Evolutionary conservation across 2,888 invertebrate genomes (phyloP), one percentile per base, ranked within the genome.

Genomic region (Muschampia plurimacula): DNA sequence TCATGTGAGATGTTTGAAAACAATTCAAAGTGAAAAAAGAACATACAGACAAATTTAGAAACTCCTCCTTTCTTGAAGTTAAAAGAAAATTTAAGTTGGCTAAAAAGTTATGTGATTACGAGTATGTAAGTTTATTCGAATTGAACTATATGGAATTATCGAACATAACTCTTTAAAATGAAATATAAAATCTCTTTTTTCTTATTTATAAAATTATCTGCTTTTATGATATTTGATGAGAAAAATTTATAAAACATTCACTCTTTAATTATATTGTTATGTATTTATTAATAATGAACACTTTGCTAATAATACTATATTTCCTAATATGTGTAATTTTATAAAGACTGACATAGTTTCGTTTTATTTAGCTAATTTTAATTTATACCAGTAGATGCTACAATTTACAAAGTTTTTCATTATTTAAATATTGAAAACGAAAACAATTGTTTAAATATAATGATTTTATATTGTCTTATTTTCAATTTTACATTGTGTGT

Each of bases 321-420:
- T 55, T 70, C 44, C 6, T 70, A 64, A 64, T 64, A 36, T 57
- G 57, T 55, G 55, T 70, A 70, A 44, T 64, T 22, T 32, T 69
- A 64, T 64, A 70, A 70, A 70, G 69, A 70, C 69, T 70, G 69
- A 70, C 64, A 63, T 49, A 70, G 69, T 70, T 55, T 69, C 64
- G 39, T 63, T 52, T 69, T 63, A 55, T 64, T 69, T 69, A 64
- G 32, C 55, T 44, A 64, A 70, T 70, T 57, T 65, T 55, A 55
- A 55, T 55, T 55, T 55, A 55, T 10, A 55, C 55, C 55, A 55
- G 22, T 55, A 55, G 55, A 55, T 55, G 55, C 55, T 55, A 55
- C 10, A 55, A 8, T 55, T 22, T 55, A 22, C 22, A 15, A 28
- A 9, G 55, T 55, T 9, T 55, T 22, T 55, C 22, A 22, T 55